Percentiles rank a stretch among this genome's conserved stretches.
Evolutionary conservation across 2,888 invertebrate species (phyloP).

Genomic region (Lycophotia porphyrea): DNA sequence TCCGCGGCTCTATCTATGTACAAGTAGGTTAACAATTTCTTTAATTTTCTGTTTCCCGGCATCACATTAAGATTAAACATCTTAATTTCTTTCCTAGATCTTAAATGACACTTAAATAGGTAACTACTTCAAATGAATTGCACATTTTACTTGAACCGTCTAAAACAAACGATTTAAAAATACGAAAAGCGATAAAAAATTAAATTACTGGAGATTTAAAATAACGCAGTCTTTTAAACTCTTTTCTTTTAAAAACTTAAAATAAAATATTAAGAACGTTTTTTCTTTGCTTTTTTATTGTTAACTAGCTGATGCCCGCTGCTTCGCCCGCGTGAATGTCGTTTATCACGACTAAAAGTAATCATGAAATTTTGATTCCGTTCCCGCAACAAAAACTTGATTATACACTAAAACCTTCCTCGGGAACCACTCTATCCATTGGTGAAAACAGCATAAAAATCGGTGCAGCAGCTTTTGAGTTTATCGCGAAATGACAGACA

Average conservation of each 20-base stretch:
- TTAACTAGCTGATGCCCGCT: no score
- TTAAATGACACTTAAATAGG: constrained; percentile 17
- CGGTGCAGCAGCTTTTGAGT: no score
- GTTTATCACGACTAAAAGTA: no score
- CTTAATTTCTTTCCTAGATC: constrained; percentile 23
- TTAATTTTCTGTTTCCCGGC: constrained; percentile 17
- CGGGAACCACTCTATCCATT: no score
- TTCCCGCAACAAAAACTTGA: no score
- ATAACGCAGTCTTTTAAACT: constrained; percentile 29
- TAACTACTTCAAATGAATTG: constrained; percentile 14
- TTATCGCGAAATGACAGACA: no score
- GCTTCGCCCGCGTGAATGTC: no score
- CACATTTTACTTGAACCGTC: constrained; percentile 15
- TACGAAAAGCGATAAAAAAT: constrained; percentile 22
- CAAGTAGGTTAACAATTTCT: constrained; percentile 46
- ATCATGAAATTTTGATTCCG: no score
- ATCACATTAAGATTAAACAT: constrained; percentile 20
- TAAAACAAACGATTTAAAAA: constrained; percentile 24
- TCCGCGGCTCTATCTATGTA: constrained; percentile 23
- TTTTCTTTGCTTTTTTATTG: constrained; percentile 12
- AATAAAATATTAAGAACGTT: constrained; percentile 26
- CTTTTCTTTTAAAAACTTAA: constrained; percentile 30
- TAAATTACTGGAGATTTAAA: constrained; percentile 16
- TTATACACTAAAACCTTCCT: no score
- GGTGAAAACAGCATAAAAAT: no score